These are phyloP conservation scores for Emberiza fucata DNA, from an alignment of 2,113 vertebrate species.

Conservation along the genomic window DNA sequence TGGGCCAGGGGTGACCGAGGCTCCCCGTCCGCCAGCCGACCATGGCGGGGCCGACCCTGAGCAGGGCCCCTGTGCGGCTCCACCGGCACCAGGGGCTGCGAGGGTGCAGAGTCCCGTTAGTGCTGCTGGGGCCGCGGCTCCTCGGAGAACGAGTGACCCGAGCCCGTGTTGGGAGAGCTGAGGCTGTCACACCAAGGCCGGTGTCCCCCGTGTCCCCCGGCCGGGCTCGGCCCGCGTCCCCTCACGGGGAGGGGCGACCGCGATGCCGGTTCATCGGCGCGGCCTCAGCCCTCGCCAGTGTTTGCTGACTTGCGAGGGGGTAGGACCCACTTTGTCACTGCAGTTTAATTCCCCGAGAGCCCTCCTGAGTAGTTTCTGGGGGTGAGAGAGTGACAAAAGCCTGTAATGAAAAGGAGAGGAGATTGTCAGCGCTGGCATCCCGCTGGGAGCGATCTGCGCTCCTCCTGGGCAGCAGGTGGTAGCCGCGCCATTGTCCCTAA, in stretches of 20 bases:
- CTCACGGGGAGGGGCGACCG: accelerated
- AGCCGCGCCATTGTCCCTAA: slow-evolving; percentile 74
- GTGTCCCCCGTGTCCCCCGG: accelerated
- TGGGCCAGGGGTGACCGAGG: no score
- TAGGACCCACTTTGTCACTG: not conserved
- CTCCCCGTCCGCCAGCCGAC: accelerated
- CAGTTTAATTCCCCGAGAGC: not conserved
- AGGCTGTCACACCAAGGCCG: accelerated
- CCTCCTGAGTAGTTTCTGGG: slow-evolving; percentile 28
- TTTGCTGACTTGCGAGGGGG: not conserved
- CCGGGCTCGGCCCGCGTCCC: accelerated
- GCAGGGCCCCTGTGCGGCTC: accelerated
- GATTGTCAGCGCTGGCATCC: slow-evolving; percentile 59
- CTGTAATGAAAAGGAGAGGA: slow-evolving; percentile 60
- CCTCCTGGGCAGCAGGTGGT: slow-evolving; percentile 88
- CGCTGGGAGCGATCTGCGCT: slow-evolving; percentile 64
- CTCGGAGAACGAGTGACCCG: not conserved
- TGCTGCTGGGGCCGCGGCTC: not conserved
- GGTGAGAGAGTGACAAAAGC: slow-evolving; percentile 18
- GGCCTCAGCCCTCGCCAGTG: not conserved
- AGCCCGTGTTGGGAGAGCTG: accelerated
- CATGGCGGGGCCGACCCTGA: accelerated
- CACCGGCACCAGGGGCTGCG: accelerated
- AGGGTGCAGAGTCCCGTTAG: accelerated
- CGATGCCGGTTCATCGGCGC: accelerated